Percentiles rank a stretch among this genome's conserved stretches.
phyloP scores from a whole-genome alignment of 1,140 invertebrate species.

The Rhagoletis pomonella region DNA sequence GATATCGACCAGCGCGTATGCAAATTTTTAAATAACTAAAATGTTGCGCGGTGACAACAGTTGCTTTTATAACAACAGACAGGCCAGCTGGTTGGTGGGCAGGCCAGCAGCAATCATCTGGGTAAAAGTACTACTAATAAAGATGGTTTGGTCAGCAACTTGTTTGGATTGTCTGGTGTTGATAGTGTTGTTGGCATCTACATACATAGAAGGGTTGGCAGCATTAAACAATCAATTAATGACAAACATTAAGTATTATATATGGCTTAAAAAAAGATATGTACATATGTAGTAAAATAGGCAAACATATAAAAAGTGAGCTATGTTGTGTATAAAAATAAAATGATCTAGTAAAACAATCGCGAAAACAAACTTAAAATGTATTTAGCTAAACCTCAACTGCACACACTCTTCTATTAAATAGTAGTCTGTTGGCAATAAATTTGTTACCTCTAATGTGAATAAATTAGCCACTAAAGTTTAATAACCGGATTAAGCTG shows the following conservation, averaged over 20 bases:
- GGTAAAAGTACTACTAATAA: neutral
- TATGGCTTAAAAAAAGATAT: no score
- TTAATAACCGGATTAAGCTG: conserved; percentile 47
- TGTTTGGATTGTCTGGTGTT: neutral
- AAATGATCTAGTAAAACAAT: neutral
- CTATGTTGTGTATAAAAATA: no score
- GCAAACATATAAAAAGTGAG: no score
- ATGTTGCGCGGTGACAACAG: neutral
- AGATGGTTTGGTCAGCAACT: neutral
- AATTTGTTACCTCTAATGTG: neutral
- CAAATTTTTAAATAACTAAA: conserved; percentile 19
- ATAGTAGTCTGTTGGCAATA: neutral
- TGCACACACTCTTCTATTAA: no score
- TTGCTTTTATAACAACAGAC: conserved; percentile 27
- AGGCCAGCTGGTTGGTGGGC: neutral
- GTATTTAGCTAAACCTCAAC: neutral
- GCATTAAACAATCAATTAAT: neutral
- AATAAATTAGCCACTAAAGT: conserved; percentile 38
- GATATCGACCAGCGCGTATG: conserved; percentile 11
- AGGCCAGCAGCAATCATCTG: neutral
- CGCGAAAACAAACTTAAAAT: neutral
- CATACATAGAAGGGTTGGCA: neutral
- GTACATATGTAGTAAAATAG: no score
- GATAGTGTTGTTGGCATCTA: neutral
- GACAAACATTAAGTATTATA: neutral